These are phyloP conservation scores for Dinoponera quadriceps DNA, from an alignment of 1,140 invertebrate species.

Conservation along the genomic window DNA sequence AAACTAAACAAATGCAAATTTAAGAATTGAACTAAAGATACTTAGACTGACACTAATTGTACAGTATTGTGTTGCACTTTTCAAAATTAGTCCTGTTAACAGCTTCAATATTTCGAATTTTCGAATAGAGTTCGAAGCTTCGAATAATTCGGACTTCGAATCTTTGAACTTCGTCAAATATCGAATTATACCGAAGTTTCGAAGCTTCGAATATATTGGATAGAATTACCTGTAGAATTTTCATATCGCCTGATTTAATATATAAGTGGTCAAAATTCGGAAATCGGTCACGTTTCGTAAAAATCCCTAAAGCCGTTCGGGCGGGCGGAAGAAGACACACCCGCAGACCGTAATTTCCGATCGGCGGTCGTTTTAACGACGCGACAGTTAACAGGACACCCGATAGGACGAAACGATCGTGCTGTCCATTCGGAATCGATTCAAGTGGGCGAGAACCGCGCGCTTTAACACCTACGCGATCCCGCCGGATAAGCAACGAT, in stretches of 20 bases:
- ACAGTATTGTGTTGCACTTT: no score
- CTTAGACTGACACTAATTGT: no score
- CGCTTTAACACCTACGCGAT: conserved; percentile 73
- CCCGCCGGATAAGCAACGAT: conserved; percentile 69
- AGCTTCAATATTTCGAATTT: no score
- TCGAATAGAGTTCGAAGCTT: no score
- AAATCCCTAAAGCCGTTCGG: neutral
- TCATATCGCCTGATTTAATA: neutral
- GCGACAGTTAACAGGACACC: conserved; percentile 68
- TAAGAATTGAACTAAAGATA: no score
- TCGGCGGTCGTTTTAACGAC: conserved; percentile 44
- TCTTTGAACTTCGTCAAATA: no score
- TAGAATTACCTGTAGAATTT: no score
- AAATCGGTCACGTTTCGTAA: neutral
- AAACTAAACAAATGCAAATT: no score
- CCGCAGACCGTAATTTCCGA: conserved; percentile 21
- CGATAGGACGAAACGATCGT: conserved; percentile 65
- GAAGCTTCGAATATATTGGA: no score
- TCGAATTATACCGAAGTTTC: no score
- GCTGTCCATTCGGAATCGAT: conserved; percentile 72
- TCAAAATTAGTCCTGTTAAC: no score
- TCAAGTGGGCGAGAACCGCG: conserved; percentile 72
- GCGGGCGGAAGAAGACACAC: conserved; percentile 15
- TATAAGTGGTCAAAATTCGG: neutral
- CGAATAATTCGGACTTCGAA: no score